Base-by-base conservation (phyloP, 92 coral and sea anemone genomes). In the Palythoa caribaeorum region DNA sequence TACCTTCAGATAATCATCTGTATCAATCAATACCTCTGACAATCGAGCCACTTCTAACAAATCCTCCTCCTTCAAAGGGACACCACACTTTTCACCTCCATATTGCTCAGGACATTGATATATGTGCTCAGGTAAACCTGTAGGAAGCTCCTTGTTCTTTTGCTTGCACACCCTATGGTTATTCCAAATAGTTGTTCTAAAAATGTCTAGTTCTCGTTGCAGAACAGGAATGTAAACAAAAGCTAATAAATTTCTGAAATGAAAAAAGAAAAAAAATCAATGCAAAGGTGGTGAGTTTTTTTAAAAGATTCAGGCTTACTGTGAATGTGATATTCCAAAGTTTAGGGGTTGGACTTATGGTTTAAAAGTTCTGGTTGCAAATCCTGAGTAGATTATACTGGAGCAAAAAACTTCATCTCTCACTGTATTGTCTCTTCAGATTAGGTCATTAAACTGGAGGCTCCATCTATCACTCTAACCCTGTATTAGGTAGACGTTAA, bases 31-130 rank as follows among this genome's bases (percentile, higher is more conserved):
- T 53, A 87, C 87, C 37, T 79, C 72, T 76, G 90, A 87, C 72
- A 87, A 63, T 87, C 75, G 28, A 1, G 90, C 90, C 88, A 83
- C 91, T 52, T 88, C 91, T 51, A 50, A 71, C 44, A 88, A 80
- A n/a, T 68, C 51, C 35, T 88, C 91, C 16, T 88, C 91, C 73
- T 40, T 81, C 47, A 83, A 28, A 1, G 73, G 88, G 66, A 44
- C 8, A 47, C 91, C 91, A 88, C 81, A 88, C 88, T 68, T 83
- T 80, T 88, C 88, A n/a, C 88, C 91, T 21, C 89, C 89, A 83
- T 88, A 65, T 47, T 66, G 79, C 79, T 88, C 91, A 38, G 91
- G 91, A 69, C 75, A 83, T 39, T 28, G 60, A 17, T 88, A 88
- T 47, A 88, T 88, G 20, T 88, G 88, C 59, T 88, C 91, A 9